Percentiles rank a stretch among this genome's conserved stretches.
phyloP scores from a whole-genome alignment of 2,113 vertebrate species.

The Athene noctua region DNA sequence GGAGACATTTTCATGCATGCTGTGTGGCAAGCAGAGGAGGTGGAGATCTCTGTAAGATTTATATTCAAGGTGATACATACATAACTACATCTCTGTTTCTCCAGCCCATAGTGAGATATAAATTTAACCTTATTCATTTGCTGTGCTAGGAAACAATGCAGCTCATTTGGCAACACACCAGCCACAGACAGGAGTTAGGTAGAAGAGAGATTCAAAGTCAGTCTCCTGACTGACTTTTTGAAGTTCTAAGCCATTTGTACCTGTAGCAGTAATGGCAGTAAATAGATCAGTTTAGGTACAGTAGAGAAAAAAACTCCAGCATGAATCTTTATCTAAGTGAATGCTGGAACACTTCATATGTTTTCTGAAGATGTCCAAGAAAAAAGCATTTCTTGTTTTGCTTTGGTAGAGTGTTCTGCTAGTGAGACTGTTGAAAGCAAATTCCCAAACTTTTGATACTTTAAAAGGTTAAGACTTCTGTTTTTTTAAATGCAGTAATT shows the following conservation, averaged over 20 bases:
- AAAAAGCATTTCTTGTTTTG: neutral
- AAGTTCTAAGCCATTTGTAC: slow-evolving; percentile 33
- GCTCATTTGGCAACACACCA: slow-evolving; percentile 45
- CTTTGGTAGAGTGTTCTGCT: neutral
- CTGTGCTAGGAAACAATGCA: slow-evolving; percentile 42
- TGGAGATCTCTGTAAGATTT: slow-evolving; percentile 35
- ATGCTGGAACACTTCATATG: neutral
- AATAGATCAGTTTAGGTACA: neutral
- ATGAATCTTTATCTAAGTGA: neutral
- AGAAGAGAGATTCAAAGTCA: slow-evolving; percentile 2
- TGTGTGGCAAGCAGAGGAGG: slow-evolving; percentile 40
- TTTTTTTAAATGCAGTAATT: neutral
- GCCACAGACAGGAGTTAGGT: slow-evolving; percentile 8
- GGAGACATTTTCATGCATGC: slow-evolving; percentile 36
- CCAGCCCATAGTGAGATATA: neutral
- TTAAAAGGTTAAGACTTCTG: slow-evolving; percentile 50
- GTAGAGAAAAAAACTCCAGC: neutral
- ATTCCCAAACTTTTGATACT: slow-evolving; percentile 34
- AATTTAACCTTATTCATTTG: slow-evolving; percentile 52
- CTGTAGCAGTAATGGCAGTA: slow-evolving; percentile 21
- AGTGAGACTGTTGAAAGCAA: neutral
- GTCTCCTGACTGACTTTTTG: slow-evolving; percentile 40
- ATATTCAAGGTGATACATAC: slow-evolving; percentile 62
- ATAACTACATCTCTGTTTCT: slow-evolving; percentile 55
- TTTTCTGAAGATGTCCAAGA: neutral